phyloP scores from a whole-genome alignment of 2,888 invertebrate genomes.

The Monoplex corrugatus region DNA sequence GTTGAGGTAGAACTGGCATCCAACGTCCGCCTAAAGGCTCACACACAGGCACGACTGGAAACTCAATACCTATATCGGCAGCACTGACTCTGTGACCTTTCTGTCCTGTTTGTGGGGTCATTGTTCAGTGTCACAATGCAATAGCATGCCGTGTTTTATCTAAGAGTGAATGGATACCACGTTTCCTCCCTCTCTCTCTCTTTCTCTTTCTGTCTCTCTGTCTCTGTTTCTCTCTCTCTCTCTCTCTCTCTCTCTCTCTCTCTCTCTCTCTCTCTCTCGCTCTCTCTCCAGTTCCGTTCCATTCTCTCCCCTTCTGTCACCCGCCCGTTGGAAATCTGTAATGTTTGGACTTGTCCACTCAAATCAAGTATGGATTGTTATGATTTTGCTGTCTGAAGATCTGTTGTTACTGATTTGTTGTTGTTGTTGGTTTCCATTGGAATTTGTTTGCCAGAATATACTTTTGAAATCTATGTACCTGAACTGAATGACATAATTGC shows the following conservation, averaged over 20 bases:
- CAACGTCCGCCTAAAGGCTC: neutral
- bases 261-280: neutral
- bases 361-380: too few relatives aligned
- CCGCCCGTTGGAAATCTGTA: neutral
- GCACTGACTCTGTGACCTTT: too few relatives aligned
- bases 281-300: neutral
- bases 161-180: neutral
- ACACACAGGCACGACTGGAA: neutral
- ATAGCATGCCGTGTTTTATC: neutral
- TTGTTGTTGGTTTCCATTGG: too few relatives aligned
- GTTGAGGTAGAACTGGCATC: constrained; percentile 65
- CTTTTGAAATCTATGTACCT: too few relatives aligned
- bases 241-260: neutral
- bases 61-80: neutral
- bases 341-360: too few relatives aligned
- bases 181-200: neutral
- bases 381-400: too few relatives aligned
- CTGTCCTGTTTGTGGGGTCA: neutral
- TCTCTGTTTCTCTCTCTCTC: neutral
- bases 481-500: too few relatives aligned
- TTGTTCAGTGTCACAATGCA: neutral
- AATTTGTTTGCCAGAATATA: too few relatives aligned
- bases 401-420: too few relatives aligned
- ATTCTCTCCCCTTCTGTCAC: neutral
- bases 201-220: constrained; percentile 38